These are phyloP conservation scores for Melolontha melolontha DNA, from an alignment of 2,888 invertebrate species.

Conservation along the genomic window DNA sequence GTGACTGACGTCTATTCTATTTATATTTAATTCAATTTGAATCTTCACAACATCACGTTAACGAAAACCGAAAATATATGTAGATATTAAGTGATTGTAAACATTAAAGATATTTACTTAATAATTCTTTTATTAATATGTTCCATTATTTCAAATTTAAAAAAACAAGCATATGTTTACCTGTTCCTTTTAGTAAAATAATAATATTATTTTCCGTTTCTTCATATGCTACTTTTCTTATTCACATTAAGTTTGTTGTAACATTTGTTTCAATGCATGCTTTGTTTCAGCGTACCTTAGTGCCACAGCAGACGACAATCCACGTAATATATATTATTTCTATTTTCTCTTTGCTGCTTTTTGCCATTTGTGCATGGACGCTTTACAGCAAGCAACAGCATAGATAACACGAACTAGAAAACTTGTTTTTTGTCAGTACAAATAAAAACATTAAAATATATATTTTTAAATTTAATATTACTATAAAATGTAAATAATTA, in stretches of 20 bases:
- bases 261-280: slow-evolving; percentile 54
- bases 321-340: slow-evolving; percentile 61
- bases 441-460: too few species aligned
- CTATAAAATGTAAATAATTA: too few species aligned
- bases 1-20: too few species aligned
- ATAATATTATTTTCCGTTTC: slow-evolving; percentile 13
- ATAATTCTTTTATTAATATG: too few species aligned
- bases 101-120: not conserved
- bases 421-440: too few species aligned
- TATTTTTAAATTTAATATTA: too few species aligned
- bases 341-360: slow-evolving; percentile 50
- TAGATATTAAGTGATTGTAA: slow-evolving; percentile 2
- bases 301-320: slow-evolving; percentile 56
- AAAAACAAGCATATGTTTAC: too few species aligned
- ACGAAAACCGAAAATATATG: slow-evolving; percentile 1
- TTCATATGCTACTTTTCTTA: slow-evolving; percentile 44
- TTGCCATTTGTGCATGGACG: slow-evolving; percentile 38
- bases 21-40: too few species aligned
- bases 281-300: slow-evolving; percentile 62
- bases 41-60: too few species aligned
- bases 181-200: too few species aligned
- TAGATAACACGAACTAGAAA: too few species aligned
- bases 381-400: slow-evolving; percentile 5
- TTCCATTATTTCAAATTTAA: too few species aligned
- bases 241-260: slow-evolving; percentile 43